Evolutionary conservation across 2,797 vertebrate genomes (phyloP), one percentile per base, ranked within the genome.

Genomic region (Crocidura indochinensis): DNA sequence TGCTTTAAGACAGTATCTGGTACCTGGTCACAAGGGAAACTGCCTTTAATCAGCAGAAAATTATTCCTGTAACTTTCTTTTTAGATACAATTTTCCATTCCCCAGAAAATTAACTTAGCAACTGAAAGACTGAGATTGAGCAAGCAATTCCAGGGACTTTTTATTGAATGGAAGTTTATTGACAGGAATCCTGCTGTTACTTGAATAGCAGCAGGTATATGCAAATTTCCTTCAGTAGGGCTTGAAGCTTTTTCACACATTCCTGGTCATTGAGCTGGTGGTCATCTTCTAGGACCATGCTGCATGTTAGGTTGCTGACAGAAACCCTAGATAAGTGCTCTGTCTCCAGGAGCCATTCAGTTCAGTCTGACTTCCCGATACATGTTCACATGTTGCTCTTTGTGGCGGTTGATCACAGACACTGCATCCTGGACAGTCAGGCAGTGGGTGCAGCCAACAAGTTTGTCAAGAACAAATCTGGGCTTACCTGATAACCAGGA

Each of bases 11-110:
- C 19, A 60, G 80, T 69, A 27, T 26, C 22, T 44, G 64, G 64
- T 56, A 73, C 22, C n/a, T 47, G 27, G 29, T 19, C 69, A 27
- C 46, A 75, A 87, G 38, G 38, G 24, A 31, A 84, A 84, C 15
- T n/a, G 20, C 80, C 47, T 84, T 79, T n/a, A 7, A 11, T 47
- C 47, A 76, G 31, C n/a, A 53, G 65, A 51, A 88, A 82, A 69
- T 67, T 88, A 44, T 22, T 60, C 29, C 65, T 77, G 56, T 19
- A 47, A 38, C 89, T 86, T 85, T 73, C 79, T 89, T 81, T 77
- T 72, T 81, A 24, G 15, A 44, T 79, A 46, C 38, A 29, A 14
- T 81, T 88, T 77, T 8, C 38, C 24, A 38, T 51, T 86, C 29
- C 27, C 82, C 68, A 82, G 38, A 82, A 72, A 77, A 49, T 68